Percentiles rank a stretch among this genome's conserved stretches.
Evolutionary conservation across 2,113 vertebrate species (phyloP).

Genomic region (Ophthalmolycus amberensis): DNA sequence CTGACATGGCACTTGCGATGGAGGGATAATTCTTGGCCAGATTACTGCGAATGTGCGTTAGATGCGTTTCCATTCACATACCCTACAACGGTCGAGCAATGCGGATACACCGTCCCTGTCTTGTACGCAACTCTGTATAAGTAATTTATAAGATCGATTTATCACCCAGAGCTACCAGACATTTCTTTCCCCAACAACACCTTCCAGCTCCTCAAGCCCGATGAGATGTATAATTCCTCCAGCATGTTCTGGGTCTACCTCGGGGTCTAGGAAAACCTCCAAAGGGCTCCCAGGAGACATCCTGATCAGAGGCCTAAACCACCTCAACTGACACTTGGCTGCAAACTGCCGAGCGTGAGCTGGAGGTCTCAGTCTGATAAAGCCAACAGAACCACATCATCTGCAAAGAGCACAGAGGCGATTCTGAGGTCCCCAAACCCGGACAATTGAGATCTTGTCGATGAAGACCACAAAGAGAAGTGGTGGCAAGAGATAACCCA

Average conservation of each 20-base stretch:
- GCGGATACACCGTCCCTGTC: background rate
- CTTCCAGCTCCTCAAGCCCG: background rate
- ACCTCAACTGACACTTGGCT: background rate
- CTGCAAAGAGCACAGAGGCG: background rate
- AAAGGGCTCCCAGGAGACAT: background rate
- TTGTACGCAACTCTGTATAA: background rate
- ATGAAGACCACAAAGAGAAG: background rate
- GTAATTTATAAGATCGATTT: background rate
- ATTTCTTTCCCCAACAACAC: background rate
- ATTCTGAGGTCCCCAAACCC: background rate
- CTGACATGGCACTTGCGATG: background rate
- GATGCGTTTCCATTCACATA: background rate
- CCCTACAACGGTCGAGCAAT: background rate
- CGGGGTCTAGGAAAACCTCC: background rate
- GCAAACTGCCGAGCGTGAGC: background rate
- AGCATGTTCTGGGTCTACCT: background rate
- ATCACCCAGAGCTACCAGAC: background rate
- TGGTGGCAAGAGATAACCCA: background rate
- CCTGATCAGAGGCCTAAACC: background rate
- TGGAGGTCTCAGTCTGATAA: background rate
- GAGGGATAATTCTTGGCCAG: background rate
- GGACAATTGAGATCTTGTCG: background rate
- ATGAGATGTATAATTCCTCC: background rate
- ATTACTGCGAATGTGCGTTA: background rate
- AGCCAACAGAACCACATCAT: background rate